Percentiles rank a stretch among this genome's conserved stretches.
These are phyloP conservation scores for Lepidostoma basale DNA, from an alignment of 1,140 invertebrate species.

Conservation along the genomic window DNA sequence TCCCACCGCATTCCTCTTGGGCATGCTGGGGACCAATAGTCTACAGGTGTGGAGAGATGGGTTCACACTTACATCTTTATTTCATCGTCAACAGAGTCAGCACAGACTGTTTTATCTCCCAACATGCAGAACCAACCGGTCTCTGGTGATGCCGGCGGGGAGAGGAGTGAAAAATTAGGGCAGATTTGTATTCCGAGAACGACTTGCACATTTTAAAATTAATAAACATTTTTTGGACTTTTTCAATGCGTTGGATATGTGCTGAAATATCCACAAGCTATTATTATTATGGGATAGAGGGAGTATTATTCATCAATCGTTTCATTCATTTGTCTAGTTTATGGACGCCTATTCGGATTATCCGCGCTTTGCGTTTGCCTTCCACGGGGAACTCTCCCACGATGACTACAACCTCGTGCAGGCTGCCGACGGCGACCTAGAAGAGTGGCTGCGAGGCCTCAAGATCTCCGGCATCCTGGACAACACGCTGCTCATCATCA, in stretches of 20 bases:
- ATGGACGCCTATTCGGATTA: constrained; percentile 64
- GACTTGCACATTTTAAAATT: too few species aligned
- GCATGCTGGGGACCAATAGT: too few species aligned
- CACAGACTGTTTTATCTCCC: too few species aligned
- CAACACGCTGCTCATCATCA: constrained; percentile 81
- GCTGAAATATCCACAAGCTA: background rate
- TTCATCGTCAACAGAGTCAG: too few species aligned
- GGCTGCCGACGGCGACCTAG: constrained; percentile 75
- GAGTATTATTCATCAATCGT: background rate
- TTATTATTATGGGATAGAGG: background rate
- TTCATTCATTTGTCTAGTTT: constrained; percentile 55
- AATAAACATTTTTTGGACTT: too few species aligned
- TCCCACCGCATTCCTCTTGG: too few species aligned
- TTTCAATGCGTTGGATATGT: background rate
- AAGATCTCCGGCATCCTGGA: constrained; percentile 69
- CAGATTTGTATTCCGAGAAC: too few species aligned
- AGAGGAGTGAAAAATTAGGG: too few species aligned
- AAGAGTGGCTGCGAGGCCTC: constrained; percentile 68
- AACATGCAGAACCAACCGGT: too few species aligned
- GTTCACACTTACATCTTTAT: too few species aligned
- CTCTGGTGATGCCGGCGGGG: too few species aligned
- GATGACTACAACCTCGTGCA: constrained; percentile 81
- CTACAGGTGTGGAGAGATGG: too few species aligned
- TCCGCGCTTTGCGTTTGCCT: constrained; percentile 84
- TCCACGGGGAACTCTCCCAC: constrained; percentile 89